These are phyloP conservation scores for Subacronicta megacephala DNA, from an alignment of 2,888 invertebrate genomes.

Conservation along the genomic window DNA sequence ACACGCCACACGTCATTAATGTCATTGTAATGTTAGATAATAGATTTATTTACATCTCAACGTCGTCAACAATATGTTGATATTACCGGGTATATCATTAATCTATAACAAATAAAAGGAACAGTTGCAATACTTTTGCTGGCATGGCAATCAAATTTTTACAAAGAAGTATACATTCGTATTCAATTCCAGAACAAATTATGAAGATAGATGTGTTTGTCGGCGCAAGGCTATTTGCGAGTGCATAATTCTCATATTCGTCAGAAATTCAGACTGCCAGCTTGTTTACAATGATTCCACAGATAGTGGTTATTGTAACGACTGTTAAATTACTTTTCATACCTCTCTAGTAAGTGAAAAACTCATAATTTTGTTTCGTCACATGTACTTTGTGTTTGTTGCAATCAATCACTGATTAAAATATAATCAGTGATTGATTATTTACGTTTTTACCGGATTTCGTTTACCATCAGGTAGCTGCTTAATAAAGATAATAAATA, in stretches of 20 bases:
- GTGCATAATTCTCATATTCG: neutral
- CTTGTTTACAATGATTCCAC: conserved; percentile 78
- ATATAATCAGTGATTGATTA: too few species aligned
- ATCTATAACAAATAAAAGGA: too few species aligned
- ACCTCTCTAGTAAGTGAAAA: conserved; percentile 93
- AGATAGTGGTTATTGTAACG: conserved; percentile 86
- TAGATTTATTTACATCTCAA: too few species aligned
- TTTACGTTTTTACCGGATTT: too few species aligned
- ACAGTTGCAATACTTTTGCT: neutral
- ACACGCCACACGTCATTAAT: too few species aligned
- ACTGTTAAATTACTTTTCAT: conserved; percentile 94
- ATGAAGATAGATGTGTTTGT: conserved; percentile 1
- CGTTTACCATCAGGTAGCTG: too few species aligned
- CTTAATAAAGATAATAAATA: too few species aligned
- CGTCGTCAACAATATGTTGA: too few species aligned
- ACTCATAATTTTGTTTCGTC: neutral
- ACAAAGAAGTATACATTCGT: neutral
- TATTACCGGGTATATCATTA: too few species aligned
- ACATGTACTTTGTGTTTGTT: too few species aligned
- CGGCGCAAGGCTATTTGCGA: neutral
- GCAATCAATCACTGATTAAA: too few species aligned
- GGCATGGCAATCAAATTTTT: conserved; percentile 34
- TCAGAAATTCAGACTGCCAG: conserved; percentile 34
- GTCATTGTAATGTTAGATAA: too few species aligned
- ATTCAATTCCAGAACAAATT: neutral